A percentile compares a stretch with the other conserved stretches of the same genome.
Conservation (phyloP, 2,113 vertebrate genomes). For the Plecturocebus donacophilus region DNA sequence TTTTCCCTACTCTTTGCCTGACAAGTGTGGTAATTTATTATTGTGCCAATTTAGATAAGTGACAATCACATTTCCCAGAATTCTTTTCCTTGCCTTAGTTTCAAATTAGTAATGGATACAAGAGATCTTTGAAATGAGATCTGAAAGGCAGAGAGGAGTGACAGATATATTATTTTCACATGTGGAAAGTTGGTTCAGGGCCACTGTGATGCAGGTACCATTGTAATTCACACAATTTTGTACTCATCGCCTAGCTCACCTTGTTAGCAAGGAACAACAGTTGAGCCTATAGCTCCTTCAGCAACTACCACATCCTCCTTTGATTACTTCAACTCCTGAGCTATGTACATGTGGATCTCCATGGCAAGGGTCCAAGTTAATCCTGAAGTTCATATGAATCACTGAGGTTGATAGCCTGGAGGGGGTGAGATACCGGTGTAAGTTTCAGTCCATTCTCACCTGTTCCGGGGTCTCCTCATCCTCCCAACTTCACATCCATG, state of each 20-base stretch:
- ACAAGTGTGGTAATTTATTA: background rate
- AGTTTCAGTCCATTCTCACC: background rate
- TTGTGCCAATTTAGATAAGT: background rate
- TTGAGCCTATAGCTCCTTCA: background rate
- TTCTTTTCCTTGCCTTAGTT: background rate
- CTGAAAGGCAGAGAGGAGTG: background rate
- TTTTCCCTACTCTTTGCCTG: background rate
- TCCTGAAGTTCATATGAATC: background rate
- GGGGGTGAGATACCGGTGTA: background rate
- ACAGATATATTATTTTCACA: background rate
- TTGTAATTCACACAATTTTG: background rate
- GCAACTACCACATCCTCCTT: background rate
- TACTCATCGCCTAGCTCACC: background rate
- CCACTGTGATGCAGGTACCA: too few relatives aligned
- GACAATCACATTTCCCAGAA: background rate
- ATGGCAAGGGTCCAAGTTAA: background rate
- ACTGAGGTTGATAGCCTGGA: background rate
- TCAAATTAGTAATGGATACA: background rate
- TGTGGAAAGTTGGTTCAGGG: background rate
- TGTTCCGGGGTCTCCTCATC: background rate
- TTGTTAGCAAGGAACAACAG: background rate
- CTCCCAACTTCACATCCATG: background rate
- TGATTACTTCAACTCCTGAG: background rate
- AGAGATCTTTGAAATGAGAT: background rate
- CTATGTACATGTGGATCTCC: accelerated